Percentiles rank a stretch among this genome's conserved stretches.
phyloP scores from a whole-genome alignment of 1,140 invertebrate genomes.

The Drosophila paulistorum region DNA sequence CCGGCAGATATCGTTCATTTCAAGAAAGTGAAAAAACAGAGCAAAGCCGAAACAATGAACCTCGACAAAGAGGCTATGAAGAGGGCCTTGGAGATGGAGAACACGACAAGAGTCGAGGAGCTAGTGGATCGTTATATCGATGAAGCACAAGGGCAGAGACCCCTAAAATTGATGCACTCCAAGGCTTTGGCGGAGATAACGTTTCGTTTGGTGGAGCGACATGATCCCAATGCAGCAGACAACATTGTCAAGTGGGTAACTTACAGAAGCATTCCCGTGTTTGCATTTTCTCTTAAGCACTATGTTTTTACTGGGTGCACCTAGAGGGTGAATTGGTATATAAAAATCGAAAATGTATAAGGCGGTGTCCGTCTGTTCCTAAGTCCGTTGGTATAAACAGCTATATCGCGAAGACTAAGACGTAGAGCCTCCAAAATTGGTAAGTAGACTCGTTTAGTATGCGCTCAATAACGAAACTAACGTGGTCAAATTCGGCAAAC shows the following conservation, averaged over 20 bases:
- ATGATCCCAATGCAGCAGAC: constrained; percentile 73
- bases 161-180: constrained; percentile 62
- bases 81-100: constrained; percentile 62
- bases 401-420: no score
- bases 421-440: no score
- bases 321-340: no score
- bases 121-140: constrained; percentile 87
- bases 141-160: constrained; percentile 58
- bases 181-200: constrained; percentile 77
- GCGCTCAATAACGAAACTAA: no score
- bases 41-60: constrained; percentile 49
- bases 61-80: constrained; percentile 70
- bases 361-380: no score
- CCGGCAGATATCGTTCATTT: constrained; percentile 87
- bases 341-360: background rate
- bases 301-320: no score
- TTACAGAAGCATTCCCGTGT: no score
- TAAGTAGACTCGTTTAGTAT: no score
- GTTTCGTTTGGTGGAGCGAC: constrained; percentile 68
- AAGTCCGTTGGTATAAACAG: no score
- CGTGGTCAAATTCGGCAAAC: no score
- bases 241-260: constrained; percentile 51
- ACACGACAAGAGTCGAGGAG: constrained; percentile 85
- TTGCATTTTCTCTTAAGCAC: no score
- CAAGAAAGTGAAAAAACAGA: constrained; percentile 76